phyloP scores from a whole-genome alignment of 2,888 invertebrate species.

The Drosophila mimetica region DNA sequence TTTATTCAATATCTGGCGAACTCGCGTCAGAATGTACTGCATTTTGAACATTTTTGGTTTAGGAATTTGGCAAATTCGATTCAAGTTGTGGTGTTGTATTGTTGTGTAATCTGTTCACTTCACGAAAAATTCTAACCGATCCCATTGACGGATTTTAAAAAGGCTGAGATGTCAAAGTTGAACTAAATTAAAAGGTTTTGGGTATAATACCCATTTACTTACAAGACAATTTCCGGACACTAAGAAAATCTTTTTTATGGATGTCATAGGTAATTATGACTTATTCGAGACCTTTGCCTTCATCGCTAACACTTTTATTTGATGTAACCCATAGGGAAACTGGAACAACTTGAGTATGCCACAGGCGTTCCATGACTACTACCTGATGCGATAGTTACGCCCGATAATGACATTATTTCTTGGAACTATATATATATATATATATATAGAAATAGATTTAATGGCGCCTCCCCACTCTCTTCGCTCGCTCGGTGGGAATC shows the following conservation, averaged over 20 bases:
- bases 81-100: not conserved
- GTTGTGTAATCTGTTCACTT: not conserved
- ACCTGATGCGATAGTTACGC: slow-evolving; percentile 29
- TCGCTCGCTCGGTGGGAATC: slow-evolving; percentile 6
- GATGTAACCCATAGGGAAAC: not conserved
- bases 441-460: slow-evolving; percentile 10
- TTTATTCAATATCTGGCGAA: slow-evolving; percentile 20
- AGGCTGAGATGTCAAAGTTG: not conserved
- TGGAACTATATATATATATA: slow-evolving; percentile 10
- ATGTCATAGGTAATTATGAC: not conserved
- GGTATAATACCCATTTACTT: too few species aligned
- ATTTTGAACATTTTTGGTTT: not conserved
- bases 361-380: slow-evolving; percentile 9
- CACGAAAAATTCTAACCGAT: not conserved
- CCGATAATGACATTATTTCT: slow-evolving; percentile 29
- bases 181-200: too few species aligned
- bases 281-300: not conserved
- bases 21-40: not conserved
- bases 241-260: too few species aligned
- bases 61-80: not conserved
- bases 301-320: not conserved
- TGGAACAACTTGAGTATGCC: not conserved
- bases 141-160: not conserved
- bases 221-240: not conserved
- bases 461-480: slow-evolving; percentile 25